A percentile compares a stretch with the other conserved stretches of the same genome.
Evolutionary conservation across 1,140 invertebrate species (phyloP).

Genomic region (Archegozetes longisetosus): DNA sequence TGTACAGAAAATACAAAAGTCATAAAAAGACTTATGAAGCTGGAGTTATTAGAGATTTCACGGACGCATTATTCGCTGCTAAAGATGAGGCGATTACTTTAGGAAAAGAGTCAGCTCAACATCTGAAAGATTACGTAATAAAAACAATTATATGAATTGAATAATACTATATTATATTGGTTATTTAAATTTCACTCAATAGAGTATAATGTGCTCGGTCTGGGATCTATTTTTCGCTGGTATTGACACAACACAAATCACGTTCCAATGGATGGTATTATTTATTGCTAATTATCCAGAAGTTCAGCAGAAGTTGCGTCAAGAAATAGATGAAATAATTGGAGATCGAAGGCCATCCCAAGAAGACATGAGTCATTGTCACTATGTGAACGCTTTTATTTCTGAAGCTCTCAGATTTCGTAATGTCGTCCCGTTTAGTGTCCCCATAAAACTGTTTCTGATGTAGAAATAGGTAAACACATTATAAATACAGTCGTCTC

Average conservation of each 20-base stretch:
- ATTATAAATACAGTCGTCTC: neutral
- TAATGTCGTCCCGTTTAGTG: neutral
- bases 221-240: slow-evolving; percentile 24
- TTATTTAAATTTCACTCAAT: neutral
- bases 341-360: neutral
- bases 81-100: slow-evolving; percentile 31
- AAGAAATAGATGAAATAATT: slow-evolving; percentile 25
- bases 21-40: neutral
- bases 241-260: slow-evolving; percentile 26
- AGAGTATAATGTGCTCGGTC: slow-evolving; percentile 13
- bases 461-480: neutral
- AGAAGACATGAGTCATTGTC: slow-evolving; percentile 9
- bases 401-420: slow-evolving; percentile 1
- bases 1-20: neutral
- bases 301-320: slow-evolving; percentile 23
- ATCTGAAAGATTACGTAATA: neutral
- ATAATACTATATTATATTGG: no score
- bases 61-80: slow-evolving; percentile 62
- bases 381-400: neutral
- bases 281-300: slow-evolving; percentile 27
- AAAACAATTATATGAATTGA: no score
- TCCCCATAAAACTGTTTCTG: neutral
- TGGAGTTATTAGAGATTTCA: slow-evolving; percentile 44
- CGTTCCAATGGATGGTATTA: slow-evolving; percentile 25
- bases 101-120: slow-evolving; percentile 3